A percentile compares a stretch with the other conserved stretches of the same genome.
Conservation (phyloP, 2,113 vertebrate genomes). For the Thryonomys swinderianus region DNA sequence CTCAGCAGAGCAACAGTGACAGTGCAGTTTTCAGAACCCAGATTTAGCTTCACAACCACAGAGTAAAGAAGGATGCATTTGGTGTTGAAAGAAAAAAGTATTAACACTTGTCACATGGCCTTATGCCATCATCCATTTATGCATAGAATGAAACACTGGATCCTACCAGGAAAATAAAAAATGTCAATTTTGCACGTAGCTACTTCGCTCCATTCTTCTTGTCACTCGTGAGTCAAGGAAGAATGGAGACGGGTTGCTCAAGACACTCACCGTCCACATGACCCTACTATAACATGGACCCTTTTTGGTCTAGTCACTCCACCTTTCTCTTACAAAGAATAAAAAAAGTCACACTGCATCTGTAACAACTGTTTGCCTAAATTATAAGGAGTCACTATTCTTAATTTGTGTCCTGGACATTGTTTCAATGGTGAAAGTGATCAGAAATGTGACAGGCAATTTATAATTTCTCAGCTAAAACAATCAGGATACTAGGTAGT, state of each 20-base stretch:
- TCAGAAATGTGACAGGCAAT: background rate
- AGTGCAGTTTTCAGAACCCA: background rate
- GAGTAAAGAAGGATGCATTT: background rate
- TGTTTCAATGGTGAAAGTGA: background rate
- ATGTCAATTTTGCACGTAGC: background rate
- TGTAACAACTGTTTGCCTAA: background rate
- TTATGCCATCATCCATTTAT: background rate
- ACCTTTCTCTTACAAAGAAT: constrained; percentile 27
- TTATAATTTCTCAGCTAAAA: background rate
- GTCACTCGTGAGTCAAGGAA: background rate
- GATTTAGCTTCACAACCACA: background rate
- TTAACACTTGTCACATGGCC: background rate
- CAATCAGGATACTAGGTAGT: background rate
- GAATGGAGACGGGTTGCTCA: background rate
- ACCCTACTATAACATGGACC: background rate
- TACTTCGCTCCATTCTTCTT: background rate
- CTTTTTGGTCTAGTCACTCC: background rate
- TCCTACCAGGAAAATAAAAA: background rate
- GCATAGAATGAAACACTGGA: background rate
- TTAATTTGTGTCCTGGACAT: background rate
- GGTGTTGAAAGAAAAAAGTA: background rate
- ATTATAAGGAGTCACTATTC: background rate
- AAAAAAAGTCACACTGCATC: background rate
- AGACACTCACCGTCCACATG: background rate
- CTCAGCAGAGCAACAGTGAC: background rate